phyloP scores from a whole-genome alignment of 1,140 invertebrate species.

The Lepidostoma basale region DNA sequence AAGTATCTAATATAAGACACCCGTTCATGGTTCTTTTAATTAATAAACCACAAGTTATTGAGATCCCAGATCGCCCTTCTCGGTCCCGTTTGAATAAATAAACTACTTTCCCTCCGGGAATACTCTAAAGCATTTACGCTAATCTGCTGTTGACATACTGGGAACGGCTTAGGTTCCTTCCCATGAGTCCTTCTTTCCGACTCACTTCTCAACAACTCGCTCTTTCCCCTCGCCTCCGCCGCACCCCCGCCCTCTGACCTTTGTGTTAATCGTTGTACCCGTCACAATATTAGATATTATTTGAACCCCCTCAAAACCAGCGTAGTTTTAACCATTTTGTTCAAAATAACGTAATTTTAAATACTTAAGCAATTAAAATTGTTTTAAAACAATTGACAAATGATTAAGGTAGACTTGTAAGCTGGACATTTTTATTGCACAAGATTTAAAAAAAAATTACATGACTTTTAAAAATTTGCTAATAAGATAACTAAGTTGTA shows the following conservation, averaged over 20 bases:
- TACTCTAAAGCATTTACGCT: slow-evolving; percentile 37
- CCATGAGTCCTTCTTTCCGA: background rate
- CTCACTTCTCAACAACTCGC: background rate
- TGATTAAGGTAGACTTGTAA: no score
- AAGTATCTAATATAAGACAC: no score
- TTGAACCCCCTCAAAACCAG: no score
- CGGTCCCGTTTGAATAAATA: slow-evolving; percentile 30
- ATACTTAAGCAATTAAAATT: no score
- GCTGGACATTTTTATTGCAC: no score
- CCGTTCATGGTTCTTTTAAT: no score
- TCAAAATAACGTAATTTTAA: no score
- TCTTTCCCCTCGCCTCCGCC: background rate
- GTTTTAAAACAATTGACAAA: no score
- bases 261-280: slow-evolving; percentile 33
- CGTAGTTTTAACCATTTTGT: no score
- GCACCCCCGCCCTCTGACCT: background rate
- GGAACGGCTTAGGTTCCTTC: slow-evolving; percentile 2
- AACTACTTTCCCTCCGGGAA: slow-evolving; percentile 26
- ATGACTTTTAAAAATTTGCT: no score
- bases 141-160: slow-evolving; percentile 34
- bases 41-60: slow-evolving; percentile 9
- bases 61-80: background rate
- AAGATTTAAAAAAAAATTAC: no score
- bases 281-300: background rate
- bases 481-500: no score